A percentile compares a stretch with the other conserved stretches of the same genome.
These are phyloP conservation scores for Diarsia mendica DNA, from an alignment of 2,888 invertebrate genomes.

Conservation along the genomic window DNA sequence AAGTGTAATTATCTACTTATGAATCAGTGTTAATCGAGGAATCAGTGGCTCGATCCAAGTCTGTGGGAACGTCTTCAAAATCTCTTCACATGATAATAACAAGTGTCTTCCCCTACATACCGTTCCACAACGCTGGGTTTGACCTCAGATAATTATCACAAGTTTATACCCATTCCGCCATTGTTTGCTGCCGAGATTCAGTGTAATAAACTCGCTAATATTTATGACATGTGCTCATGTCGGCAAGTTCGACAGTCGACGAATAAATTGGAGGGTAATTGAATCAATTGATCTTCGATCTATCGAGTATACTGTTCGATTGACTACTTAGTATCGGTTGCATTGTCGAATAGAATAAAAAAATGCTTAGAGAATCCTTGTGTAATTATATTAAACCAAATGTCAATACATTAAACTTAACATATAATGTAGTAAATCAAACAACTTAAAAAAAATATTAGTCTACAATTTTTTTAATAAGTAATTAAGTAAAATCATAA, in stretches of 20 bases:
- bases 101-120: conserved; percentile 85
- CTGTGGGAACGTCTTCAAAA: conserved; percentile 89
- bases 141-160: conserved; percentile 89
- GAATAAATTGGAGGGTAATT: conserved; percentile 66
- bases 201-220: conserved; percentile 76
- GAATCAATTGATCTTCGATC: conserved; percentile 70
- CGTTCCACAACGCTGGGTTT: conserved; percentile 85
- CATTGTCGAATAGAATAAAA: not conserved
- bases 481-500: not conserved
- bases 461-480: not conserved
- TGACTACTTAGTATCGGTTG: not conserved
- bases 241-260: conserved; percentile 40
- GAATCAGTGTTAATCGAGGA: conserved; percentile 88
- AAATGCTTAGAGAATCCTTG: not conserved
- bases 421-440: not conserved
- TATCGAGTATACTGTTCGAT: conserved; percentile 44
- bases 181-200: conserved; percentile 85
- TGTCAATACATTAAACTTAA: not conserved
- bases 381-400: not conserved
- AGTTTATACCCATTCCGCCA: conserved; percentile 85
- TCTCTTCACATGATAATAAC: conserved; percentile 89
- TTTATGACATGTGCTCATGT: conserved; percentile 75
- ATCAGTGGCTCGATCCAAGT: conserved; percentile 81
- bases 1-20: conserved; percentile 87
- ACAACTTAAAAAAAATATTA: not conserved